phyloP scores from a whole-genome alignment of 2,888 invertebrate species.

The Corythucha ciliata region DNA sequence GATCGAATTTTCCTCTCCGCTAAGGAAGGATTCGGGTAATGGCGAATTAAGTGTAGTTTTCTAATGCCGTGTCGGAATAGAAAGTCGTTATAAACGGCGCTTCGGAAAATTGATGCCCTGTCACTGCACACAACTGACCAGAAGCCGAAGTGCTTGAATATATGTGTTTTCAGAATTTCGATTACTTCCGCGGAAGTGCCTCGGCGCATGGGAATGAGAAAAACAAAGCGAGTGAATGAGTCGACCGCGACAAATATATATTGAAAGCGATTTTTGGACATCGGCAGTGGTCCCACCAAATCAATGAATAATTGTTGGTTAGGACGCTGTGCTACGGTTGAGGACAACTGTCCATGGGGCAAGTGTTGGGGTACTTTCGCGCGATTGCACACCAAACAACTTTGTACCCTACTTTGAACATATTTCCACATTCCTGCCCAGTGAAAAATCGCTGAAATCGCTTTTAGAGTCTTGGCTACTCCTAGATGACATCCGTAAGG shows the following conservation, averaged over 20 bases:
- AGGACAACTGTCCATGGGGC: constrained; percentile 15
- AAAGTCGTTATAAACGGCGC: background rate
- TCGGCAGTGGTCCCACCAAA: background rate
- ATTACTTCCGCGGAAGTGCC: background rate
- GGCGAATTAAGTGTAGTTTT: background rate
- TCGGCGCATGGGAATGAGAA: constrained; percentile 9
- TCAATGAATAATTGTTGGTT: constrained; percentile 1
- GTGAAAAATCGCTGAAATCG: too few relatives aligned
- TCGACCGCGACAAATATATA: constrained; percentile 9
- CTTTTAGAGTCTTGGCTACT: too few relatives aligned
- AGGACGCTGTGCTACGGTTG: background rate
- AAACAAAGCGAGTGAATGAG: constrained; percentile 2
- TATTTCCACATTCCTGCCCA: too few relatives aligned
- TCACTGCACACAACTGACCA: background rate
- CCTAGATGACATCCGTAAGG: too few relatives aligned
- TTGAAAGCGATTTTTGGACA: background rate
- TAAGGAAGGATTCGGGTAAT: constrained; percentile 3
- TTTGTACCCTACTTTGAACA: too few relatives aligned
- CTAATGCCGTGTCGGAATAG: constrained; percentile 4
- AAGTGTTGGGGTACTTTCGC: too few relatives aligned
- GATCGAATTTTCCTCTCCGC: constrained; percentile 15
- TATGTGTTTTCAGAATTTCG: background rate
- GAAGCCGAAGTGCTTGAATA: constrained; percentile 3
- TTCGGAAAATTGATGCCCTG: constrained; percentile 1
- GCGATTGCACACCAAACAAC: too few relatives aligned